phyloP scores from a whole-genome alignment of 2,888 invertebrate genomes.

The Pterostichus madidus region DNA sequence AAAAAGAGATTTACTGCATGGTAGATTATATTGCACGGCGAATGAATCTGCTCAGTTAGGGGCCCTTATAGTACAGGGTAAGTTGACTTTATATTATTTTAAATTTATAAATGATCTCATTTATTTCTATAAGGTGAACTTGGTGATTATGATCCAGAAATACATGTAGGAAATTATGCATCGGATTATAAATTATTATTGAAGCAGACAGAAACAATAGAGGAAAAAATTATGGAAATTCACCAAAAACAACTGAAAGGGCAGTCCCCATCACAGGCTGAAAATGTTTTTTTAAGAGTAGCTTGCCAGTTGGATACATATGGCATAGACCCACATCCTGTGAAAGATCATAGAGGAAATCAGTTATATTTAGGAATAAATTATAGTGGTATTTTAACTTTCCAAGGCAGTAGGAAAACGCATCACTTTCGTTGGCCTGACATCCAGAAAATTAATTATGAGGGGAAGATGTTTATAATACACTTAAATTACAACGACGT shows the following conservation, averaged over 20 bases:
- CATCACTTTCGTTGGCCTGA: conserved; percentile 98
- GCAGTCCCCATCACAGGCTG: conserved; percentile 91
- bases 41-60: conserved; percentile 94
- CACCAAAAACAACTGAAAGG: conserved; percentile 93
- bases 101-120: conserved; percentile 26
- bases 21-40: conserved; percentile 94
- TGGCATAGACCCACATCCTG: conserved; percentile 98
- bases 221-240: conserved; percentile 95
- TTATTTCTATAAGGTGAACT: conserved; percentile 87
- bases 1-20: conserved; percentile 96
- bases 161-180: conserved; percentile 93
- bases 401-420: conserved; percentile 94
- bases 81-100: conserved; percentile 71
- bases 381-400: conserved; percentile 96
- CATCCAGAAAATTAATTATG: conserved; percentile 97
- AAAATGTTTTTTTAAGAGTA: conserved; percentile 93
- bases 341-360: conserved; percentile 97
- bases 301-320: conserved; percentile 96
- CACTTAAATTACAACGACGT: conserved; percentile 96
- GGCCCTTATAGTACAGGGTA: conserved; percentile 96
- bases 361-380: conserved; percentile 97
- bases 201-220: conserved; percentile 94
- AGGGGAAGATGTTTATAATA: conserved; percentile 98
- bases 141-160: conserved; percentile 94
- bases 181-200: conserved; percentile 93